Conservation (phyloP, 2,888 invertebrate genomes). For the Deilephila elpenor region DNA sequence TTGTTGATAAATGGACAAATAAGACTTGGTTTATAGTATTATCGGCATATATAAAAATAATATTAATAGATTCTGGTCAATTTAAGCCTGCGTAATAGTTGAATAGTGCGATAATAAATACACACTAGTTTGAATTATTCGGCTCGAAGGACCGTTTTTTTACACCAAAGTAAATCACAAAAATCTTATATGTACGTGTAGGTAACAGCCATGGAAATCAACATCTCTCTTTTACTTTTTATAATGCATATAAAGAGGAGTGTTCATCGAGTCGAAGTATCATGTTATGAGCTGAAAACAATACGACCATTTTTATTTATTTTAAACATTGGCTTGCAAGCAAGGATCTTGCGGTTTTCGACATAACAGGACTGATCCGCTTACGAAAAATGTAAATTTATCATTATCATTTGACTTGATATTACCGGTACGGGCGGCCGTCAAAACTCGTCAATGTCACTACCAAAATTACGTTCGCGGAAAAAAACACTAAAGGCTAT, state of each 20-base stretch:
- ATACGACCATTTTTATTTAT: no score
- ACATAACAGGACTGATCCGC: background rate
- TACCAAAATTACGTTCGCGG: conserved; percentile 39
- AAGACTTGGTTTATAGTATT: background rate
- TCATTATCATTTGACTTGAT: background rate
- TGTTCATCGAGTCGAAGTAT: no score
- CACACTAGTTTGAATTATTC: background rate
- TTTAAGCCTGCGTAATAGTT: no score
- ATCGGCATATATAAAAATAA: background rate
- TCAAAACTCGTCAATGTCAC: conserved; percentile 39
- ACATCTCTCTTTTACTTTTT: background rate
- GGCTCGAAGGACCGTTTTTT: conserved; percentile 1
- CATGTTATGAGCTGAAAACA: no score
- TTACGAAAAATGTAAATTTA: conserved; percentile 2
- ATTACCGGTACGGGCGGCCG: conserved; percentile 24
- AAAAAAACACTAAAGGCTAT: conserved; percentile 49
- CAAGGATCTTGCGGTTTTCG: background rate
- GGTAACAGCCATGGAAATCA: background rate
- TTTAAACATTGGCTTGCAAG: no score
- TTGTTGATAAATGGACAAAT: background rate
- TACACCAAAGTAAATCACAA: background rate
- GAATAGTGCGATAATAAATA: no score
- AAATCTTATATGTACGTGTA: background rate
- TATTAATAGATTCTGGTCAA: no score
- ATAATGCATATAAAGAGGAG: background rate